These are phyloP conservation scores for Eudemis profundana DNA, from an alignment of 2,888 invertebrate species.

Conservation along the genomic window DNA sequence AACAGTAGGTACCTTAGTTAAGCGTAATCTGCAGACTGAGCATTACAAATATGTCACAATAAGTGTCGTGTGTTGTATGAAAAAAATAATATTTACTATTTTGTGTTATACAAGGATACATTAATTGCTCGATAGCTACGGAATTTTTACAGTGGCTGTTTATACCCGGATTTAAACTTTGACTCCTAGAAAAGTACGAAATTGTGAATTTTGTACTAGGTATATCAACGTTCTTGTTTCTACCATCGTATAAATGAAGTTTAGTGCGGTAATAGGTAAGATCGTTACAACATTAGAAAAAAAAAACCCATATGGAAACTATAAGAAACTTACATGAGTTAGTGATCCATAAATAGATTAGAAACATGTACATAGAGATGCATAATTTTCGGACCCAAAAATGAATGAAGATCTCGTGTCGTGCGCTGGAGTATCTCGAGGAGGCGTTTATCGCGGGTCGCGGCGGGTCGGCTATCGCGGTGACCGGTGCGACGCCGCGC, in stretches of 20 bases:
- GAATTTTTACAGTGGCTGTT: too few species aligned
- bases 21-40: constrained; percentile 18
- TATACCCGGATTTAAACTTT: too few species aligned
- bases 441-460: constrained; percentile 42
- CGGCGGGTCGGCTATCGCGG: constrained; percentile 44
- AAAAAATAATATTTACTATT: not conserved
- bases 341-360: not conserved
- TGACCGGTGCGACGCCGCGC: constrained; percentile 35
- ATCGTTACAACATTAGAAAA: too few species aligned
- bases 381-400: not conserved
- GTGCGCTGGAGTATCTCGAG: constrained; percentile 11
- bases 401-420: constrained; percentile 22
- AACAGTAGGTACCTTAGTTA: too few species aligned
- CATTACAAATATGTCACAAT: constrained; percentile 16
- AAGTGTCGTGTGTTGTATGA: not conserved
- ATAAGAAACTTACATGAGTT: not conserved
- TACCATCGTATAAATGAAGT: too few species aligned
- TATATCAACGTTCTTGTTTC: too few species aligned
- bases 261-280: too few species aligned
- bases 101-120: too few species aligned
- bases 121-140: too few species aligned
- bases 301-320: not conserved
- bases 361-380: not conserved
- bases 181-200: too few species aligned
- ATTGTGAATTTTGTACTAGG: too few species aligned